Conservation (phyloP, 1,140 invertebrate species). For the Myzus persicae region DNA sequence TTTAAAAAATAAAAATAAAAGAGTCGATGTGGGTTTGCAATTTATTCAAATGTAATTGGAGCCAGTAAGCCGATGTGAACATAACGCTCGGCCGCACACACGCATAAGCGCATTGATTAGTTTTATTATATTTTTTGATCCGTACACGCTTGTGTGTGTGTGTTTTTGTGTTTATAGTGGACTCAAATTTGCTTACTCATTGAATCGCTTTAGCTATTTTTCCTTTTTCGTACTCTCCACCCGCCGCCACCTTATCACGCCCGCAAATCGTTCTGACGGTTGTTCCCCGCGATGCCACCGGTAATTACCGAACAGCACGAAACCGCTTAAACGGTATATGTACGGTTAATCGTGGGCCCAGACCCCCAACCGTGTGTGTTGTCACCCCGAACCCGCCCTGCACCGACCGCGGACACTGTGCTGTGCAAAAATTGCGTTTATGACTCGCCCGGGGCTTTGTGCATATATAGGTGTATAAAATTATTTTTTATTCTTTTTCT, state of each 20-base stretch:
- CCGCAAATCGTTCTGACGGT: background rate
- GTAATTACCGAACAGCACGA: constrained; percentile 44
- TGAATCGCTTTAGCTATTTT: background rate
- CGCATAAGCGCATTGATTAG: background rate
- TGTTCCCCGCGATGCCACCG: background rate
- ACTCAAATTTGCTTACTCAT: background rate
- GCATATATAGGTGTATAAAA: background rate
- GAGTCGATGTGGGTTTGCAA: background rate
- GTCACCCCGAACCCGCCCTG: background rate
- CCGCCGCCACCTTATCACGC: background rate
- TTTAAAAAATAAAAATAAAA: background rate
- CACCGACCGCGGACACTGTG: background rate
- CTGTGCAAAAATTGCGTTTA: background rate
- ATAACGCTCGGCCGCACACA: background rate
- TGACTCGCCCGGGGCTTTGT: background rate
- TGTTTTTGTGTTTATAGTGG: background rate
- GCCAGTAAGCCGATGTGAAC: background rate
- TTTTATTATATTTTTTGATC: background rate
- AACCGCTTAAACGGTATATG: constrained; percentile 5
- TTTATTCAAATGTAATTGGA: background rate
- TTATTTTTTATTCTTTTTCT: background rate
- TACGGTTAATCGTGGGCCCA: background rate
- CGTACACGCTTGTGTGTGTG: background rate
- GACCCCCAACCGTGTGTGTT: constrained; percentile 2
- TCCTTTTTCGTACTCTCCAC: background rate